phyloP scores from a whole-genome alignment of 2,113 vertebrate species.

The Oncorhynchus mykiss region DNA sequence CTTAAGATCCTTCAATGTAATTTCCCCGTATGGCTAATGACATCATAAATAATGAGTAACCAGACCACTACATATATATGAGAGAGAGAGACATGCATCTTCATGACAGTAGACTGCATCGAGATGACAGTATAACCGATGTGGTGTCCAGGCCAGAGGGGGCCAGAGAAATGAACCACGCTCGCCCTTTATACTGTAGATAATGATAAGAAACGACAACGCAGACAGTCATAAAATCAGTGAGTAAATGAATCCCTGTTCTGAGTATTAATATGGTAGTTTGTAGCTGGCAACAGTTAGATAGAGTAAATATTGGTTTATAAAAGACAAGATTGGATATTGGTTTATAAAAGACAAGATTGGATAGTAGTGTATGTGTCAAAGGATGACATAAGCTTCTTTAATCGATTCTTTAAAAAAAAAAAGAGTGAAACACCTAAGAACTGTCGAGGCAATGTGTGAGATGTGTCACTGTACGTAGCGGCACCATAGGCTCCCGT shows the following conservation, averaged over 20 bases:
- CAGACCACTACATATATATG: constrained; percentile 20
- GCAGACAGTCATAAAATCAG: constrained; percentile 58
- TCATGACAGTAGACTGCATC: constrained; percentile 32
- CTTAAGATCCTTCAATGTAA: constrained; percentile 60
- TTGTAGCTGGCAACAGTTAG: constrained; percentile 41
- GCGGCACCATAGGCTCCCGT: constrained; percentile 35
- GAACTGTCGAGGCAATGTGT: neutral
- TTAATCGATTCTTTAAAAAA: no score
- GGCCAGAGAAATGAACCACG: constrained; percentile 55
- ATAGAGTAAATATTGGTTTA: neutral
- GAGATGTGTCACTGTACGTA: constrained; percentile 16
- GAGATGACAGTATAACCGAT: constrained; percentile 60
- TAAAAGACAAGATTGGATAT: neutral
- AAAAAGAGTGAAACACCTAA: no score
- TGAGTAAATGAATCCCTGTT: constrained; percentile 38
- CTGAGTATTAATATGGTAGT: constrained; percentile 19
- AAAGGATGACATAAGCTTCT: no score
- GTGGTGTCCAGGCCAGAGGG: constrained; percentile 57
- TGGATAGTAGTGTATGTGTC: constrained; percentile 9
- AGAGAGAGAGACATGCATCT: constrained; percentile 17
- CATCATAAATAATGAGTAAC: constrained; percentile 65
- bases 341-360: constrained; percentile 1
- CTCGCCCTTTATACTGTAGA: constrained; percentile 29
- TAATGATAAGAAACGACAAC: constrained; percentile 62
- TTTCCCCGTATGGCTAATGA: constrained; percentile 61